A percentile compares a stretch with the other conserved stretches of the same genome.
Evolutionary conservation across 2,797 vertebrate genomes (phyloP).

Genomic region (Propithecus deckenii): DNA sequence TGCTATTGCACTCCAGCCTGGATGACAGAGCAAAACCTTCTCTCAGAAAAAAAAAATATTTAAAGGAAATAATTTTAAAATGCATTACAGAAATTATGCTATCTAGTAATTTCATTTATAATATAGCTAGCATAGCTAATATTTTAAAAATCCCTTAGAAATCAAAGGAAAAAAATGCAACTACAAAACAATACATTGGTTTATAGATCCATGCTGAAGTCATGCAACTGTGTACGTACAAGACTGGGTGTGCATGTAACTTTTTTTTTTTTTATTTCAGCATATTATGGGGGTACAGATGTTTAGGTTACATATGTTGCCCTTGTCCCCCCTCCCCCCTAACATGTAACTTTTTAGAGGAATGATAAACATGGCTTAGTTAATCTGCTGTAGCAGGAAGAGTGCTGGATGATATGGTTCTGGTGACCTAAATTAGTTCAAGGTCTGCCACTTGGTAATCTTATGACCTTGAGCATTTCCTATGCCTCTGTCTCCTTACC

Average conservation of each 20-base stretch:
- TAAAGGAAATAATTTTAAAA: slow-evolving; percentile 13
- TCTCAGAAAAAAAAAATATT: not conserved
- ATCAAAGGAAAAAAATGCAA: not conserved
- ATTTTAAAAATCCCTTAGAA: not conserved
- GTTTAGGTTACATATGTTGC: too few relatives aligned
- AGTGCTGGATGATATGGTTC: not conserved
- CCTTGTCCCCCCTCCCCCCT: too few relatives aligned
- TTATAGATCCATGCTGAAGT: slow-evolving; percentile 1
- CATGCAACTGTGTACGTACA: not conserved
- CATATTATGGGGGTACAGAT: too few relatives aligned
- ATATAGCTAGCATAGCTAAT: not conserved
- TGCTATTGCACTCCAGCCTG: not conserved
- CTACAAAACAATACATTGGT: not conserved
- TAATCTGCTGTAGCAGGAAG: not conserved
- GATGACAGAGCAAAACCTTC: not conserved
- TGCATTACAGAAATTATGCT: not conserved
- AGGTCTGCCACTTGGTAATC: not conserved
- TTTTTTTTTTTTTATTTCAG: not conserved
- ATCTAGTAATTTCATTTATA: slow-evolving; percentile 2
- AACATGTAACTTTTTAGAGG: not conserved
- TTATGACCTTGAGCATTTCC: not conserved
- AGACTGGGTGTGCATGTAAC: not conserved
- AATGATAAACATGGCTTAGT: not conserved
- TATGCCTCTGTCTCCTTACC: not conserved
- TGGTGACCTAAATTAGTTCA: not conserved